A percentile compares a stretch with the other conserved stretches of the same genome.
phyloP scores from a whole-genome alignment of 2,113 vertebrate species.

The Tachuris rubrigastra region DNA sequence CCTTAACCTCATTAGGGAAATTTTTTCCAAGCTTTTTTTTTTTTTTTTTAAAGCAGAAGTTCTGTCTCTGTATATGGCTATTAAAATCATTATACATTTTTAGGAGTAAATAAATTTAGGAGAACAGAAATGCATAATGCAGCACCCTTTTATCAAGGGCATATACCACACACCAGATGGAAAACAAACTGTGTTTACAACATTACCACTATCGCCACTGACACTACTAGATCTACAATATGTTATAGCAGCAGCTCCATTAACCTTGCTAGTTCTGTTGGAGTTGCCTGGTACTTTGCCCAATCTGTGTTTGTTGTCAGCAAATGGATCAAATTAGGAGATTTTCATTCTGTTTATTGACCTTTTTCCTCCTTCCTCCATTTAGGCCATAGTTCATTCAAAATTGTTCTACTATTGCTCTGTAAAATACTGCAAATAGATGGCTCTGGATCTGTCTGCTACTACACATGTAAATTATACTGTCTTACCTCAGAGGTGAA shows the following conservation, averaged over 20 bases:
- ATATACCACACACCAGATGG: constrained; percentile 60
- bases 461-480: neutral
- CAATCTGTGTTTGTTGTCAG: constrained; percentile 63
- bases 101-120: constrained; percentile 26
- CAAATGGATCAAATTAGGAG: constrained; percentile 58
- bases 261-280: constrained; percentile 66
- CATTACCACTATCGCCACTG: constrained; percentile 57
- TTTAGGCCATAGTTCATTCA: constrained; percentile 26
- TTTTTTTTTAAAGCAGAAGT: neutral
- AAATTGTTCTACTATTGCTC: constrained; percentile 21
- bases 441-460: neutral
- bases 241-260: constrained; percentile 63
- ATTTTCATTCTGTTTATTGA: constrained; percentile 60
- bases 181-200: constrained; percentile 68
- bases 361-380: constrained; percentile 15
- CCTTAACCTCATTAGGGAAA: neutral
- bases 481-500: neutral
- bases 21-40: neutral
- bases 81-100: constrained; percentile 31
- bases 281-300: constrained; percentile 60
- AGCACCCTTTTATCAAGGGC: constrained; percentile 58
- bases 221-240: constrained; percentile 66
- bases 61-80: neutral
- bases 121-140: constrained; percentile 30
- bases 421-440: neutral